A percentile compares a stretch with the other conserved stretches of the same genome.
Evolutionary conservation across 1,140 invertebrate genomes (phyloP).

Genomic region (Leptopilina clavipes): DNA sequence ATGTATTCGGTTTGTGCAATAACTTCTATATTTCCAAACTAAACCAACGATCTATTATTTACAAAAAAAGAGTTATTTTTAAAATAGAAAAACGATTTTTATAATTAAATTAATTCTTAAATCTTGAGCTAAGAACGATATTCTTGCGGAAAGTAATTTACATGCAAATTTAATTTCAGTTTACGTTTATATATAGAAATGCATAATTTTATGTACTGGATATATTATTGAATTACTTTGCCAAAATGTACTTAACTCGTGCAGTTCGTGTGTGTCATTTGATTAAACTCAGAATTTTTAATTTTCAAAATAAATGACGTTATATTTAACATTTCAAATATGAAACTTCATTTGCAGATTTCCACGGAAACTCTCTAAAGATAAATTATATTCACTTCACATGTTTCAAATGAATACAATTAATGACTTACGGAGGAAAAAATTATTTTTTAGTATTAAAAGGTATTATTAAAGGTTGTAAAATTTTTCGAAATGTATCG

Average conservation of each 20-base stretch:
- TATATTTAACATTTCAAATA: conserved; percentile 15
- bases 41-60: too few species aligned
- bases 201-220: neutral
- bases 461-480: too few species aligned
- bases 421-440: too few species aligned
- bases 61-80: too few species aligned
- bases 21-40: too few species aligned
- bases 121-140: too few species aligned
- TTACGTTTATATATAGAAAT: neutral
- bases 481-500: too few species aligned
- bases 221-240: conserved; percentile 2
- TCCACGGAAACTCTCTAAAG: neutral
- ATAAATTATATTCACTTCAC: conserved; percentile 1
- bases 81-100: too few species aligned
- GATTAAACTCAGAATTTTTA: conserved; percentile 1
- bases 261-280: conserved; percentile 6
- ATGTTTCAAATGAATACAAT: neutral
- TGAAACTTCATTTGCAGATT: conserved; percentile 6
- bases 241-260: conserved; percentile 1
- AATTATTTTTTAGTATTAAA: too few species aligned
- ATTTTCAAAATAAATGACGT: conserved; percentile 8
- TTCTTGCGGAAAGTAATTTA: neutral
- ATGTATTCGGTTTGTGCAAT: too few species aligned
- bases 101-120: too few species aligned
- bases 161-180: neutral